Conservation (phyloP, 2,113 vertebrate species). For the Egretta garzetta region DNA sequence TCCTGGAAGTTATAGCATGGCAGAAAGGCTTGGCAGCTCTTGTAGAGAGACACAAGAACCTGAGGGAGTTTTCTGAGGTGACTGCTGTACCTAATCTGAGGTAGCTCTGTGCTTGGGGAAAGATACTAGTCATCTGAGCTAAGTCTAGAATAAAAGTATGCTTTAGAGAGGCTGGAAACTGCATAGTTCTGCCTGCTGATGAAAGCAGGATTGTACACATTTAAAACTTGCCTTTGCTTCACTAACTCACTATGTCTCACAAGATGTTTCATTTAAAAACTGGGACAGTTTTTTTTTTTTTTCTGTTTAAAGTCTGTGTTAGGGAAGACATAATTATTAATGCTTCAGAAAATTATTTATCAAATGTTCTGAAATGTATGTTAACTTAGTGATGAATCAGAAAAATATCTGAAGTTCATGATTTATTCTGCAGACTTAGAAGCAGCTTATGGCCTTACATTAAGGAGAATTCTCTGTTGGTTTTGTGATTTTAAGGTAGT, state of each 20-base stretch:
- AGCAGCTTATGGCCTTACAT: background rate
- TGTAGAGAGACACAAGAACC: background rate
- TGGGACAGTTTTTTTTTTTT: background rate
- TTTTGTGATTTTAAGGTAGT: background rate
- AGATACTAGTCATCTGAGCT: background rate
- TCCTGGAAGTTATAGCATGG: background rate
- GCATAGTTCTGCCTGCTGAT: background rate
- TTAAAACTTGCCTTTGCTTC: background rate
- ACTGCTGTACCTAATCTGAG: background rate
- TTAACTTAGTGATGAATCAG: constrained; percentile 10
- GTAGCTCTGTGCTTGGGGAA: background rate
- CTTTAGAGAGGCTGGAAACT: background rate
- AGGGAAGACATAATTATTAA: background rate
- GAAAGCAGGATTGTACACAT: background rate
- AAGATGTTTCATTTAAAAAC: background rate
- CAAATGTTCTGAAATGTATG: background rate
- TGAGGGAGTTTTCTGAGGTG: background rate
- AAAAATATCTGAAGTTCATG: background rate
- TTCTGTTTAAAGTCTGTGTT: background rate
- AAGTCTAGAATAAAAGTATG: background rate
- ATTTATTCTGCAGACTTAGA: background rate
- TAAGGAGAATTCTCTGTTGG: background rate
- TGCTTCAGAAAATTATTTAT: constrained; percentile 38
- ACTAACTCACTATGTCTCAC: background rate
- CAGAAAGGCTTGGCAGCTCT: background rate